Conservation (phyloP, 2,888 invertebrate species). For the Andrena fulva region DNA sequence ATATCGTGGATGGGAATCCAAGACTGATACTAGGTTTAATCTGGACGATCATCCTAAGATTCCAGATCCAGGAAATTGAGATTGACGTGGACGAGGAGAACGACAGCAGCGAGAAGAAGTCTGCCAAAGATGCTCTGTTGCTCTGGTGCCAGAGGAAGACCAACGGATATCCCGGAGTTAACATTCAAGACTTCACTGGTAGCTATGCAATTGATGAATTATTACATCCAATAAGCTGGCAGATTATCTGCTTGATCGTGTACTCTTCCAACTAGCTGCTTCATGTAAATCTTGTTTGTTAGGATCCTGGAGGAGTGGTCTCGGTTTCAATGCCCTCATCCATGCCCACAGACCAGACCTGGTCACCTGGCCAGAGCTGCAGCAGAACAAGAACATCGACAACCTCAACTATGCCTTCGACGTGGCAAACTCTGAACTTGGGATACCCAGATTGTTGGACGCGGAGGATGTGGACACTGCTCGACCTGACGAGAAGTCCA, state of each 20-base stretch:
- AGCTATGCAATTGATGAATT: conserved; percentile 29
- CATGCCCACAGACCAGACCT: conserved; percentile 99
- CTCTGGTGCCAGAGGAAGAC: conserved; percentile 99
- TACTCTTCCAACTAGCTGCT: too few species aligned
- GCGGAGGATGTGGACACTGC: conserved; percentile 98
- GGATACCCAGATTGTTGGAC: conserved; percentile 96
- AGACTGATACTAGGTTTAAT: conserved; percentile 98
- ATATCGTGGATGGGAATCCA: conserved; percentile 99
- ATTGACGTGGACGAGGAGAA: conserved; percentile 98
- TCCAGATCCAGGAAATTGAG: conserved; percentile 99
- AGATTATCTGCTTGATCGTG: too few species aligned
- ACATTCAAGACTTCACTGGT: conserved; percentile 94
- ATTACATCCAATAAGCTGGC: too few species aligned
- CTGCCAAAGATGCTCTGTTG: conserved; percentile 98
- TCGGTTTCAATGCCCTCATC: conserved; percentile 99
- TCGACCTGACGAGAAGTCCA: conserved; percentile 98
- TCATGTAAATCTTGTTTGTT: conserved; percentile 6
- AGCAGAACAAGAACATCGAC: conserved; percentile 94
- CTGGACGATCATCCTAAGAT: conserved; percentile 99
- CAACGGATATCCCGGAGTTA: conserved; percentile 95
- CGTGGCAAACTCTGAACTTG: conserved; percentile 95
- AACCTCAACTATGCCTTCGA: conserved; percentile 99
- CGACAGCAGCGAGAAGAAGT: conserved; percentile 98
- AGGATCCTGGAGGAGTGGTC: conserved; percentile 97
- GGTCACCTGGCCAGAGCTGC: conserved; percentile 93